Conservation (phyloP, 2,113 vertebrate species). For the Atractosteus spatula region DNA sequence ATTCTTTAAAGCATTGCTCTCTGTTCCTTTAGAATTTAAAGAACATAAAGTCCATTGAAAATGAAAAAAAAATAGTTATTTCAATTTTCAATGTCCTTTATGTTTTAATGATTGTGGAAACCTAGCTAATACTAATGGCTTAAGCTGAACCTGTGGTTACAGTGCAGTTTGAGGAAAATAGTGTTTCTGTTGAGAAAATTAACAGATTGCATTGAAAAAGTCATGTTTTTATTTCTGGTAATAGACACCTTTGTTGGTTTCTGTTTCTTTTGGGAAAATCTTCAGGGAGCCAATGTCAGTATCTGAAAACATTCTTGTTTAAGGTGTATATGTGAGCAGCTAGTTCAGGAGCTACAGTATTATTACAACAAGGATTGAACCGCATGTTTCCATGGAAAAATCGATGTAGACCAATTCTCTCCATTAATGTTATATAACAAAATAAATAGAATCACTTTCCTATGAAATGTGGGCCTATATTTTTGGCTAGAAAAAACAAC, state of each 20-base stretch:
- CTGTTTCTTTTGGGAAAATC: background rate
- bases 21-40: no score
- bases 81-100: no score
- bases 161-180: no score
- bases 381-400: constrained; percentile 58
- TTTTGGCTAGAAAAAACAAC: constrained; percentile 4
- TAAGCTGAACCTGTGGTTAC: no score
- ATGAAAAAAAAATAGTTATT: no score
- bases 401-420: constrained; percentile 49
- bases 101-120: no score
- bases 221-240: constrained; percentile 8
- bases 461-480: background rate
- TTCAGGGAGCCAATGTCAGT: constrained; percentile 47
- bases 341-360: constrained; percentile 56
- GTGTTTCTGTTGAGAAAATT: no score
- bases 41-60: no score
- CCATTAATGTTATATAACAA: constrained; percentile 23
- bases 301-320: constrained; percentile 50
- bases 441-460: constrained; percentile 1
- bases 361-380: constrained; percentile 53
- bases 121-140: no score
- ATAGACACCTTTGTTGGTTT: no score
- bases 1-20: no score
- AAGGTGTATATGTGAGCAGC: constrained; percentile 39
- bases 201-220: no score